These are phyloP conservation scores for Grallaria varia DNA, from an alignment of 2,113 vertebrate species.

Conservation along the genomic window DNA sequence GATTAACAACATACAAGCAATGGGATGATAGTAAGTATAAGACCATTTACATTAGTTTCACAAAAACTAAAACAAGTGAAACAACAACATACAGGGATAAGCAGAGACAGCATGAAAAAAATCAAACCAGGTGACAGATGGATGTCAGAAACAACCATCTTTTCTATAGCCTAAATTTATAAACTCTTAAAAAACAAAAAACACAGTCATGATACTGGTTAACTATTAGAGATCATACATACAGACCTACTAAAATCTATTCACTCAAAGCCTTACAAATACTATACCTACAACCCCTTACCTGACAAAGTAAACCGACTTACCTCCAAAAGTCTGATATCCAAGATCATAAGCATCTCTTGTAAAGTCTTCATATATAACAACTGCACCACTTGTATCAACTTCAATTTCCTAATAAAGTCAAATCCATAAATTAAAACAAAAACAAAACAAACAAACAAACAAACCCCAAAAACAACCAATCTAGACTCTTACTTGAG, in stretches of 20 bases:
- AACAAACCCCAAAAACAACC: neutral
- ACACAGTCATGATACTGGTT: neutral
- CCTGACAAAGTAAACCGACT: constrained; percentile 19
- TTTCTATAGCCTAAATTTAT: neutral
- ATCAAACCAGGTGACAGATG: neutral
- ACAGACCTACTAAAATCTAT: neutral
- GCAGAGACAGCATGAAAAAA: neutral
- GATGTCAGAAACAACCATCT: neutral
- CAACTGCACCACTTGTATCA: constrained; percentile 59
- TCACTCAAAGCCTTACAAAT: neutral
- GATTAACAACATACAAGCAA: neutral
- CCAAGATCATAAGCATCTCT: constrained; percentile 69
- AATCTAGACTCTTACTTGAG: neutral
- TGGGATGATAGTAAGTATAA: neutral
- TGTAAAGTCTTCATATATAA: constrained; percentile 68
- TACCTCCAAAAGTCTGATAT: constrained; percentile 68
- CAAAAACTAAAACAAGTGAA: neutral
- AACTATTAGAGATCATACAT: neutral
- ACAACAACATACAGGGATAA: neutral
- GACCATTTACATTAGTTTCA: neutral
- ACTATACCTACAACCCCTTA: neutral
- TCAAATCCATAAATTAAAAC: neutral
- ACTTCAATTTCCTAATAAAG: constrained; percentile 64
- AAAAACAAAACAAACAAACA: neutral
- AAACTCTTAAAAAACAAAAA: neutral